A percentile compares a stretch with the other conserved stretches of the same genome.
phyloP scores from a whole-genome alignment of 2,113 vertebrate species.

The Mustelus asterias region DNA sequence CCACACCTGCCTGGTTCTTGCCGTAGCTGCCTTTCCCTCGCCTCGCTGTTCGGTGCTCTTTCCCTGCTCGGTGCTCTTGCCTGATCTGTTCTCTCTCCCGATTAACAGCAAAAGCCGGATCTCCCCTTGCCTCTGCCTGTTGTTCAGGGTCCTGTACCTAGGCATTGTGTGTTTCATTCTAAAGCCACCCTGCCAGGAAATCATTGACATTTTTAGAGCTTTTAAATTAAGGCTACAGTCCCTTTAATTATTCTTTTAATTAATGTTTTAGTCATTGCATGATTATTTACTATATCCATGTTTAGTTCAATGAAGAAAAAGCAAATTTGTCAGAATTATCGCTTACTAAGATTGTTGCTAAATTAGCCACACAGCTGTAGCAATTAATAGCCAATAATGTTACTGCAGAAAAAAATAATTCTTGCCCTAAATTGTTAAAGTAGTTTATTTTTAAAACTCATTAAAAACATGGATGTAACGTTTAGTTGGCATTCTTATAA shows the following conservation, averaged over 20 bases:
- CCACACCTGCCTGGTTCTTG: too few species aligned
- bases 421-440: background rate
- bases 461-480: background rate
- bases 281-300: background rate
- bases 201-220: background rate
- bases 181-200: too few species aligned
- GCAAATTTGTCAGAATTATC: background rate
- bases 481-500: background rate
- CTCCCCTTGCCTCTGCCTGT: too few species aligned
- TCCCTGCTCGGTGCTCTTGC: too few species aligned
- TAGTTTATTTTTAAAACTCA: background rate
- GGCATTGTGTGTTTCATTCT: too few species aligned
- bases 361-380: background rate
- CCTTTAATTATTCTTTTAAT: slow-evolving; percentile 32
- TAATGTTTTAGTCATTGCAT: background rate
- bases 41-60: too few species aligned
- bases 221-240: background rate
- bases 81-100: too few species aligned
- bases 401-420: background rate
- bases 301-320: background rate
- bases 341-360: background rate
- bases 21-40: too few species aligned
- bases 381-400: background rate
- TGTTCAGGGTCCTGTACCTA: too few species aligned
- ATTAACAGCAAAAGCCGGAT: too few species aligned